These are phyloP conservation scores for Syngnathus scovelli DNA, from an alignment of 2,113 vertebrate genomes.

Conservation along the genomic window DNA sequence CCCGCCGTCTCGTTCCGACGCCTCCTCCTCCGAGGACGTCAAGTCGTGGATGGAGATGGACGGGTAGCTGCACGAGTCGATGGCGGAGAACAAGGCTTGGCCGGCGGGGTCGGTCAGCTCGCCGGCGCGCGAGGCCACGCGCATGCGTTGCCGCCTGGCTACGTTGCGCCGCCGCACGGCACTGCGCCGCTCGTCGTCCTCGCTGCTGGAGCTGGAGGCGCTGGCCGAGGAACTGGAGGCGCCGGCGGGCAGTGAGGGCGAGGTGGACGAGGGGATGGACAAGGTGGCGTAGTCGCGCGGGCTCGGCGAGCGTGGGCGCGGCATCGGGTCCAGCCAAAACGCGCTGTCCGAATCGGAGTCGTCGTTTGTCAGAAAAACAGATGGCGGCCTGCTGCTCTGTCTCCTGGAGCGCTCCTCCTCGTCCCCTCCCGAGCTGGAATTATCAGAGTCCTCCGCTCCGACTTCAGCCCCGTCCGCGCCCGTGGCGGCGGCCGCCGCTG, in stretches of 20 bases:
- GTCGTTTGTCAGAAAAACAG: constrained; percentile 85
- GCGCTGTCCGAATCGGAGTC: constrained; percentile 75
- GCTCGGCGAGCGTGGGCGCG: constrained; percentile 85
- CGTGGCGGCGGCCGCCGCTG: neutral
- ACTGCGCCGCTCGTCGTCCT: constrained; percentile 73
- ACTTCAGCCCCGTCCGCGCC: neutral
- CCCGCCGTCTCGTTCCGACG: constrained; percentile 36
- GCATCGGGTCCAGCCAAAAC: constrained; percentile 84
- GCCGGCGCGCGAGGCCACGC: constrained; percentile 65
- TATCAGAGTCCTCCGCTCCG: constrained; percentile 75
- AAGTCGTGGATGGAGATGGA: constrained; percentile 86
- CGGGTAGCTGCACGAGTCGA: constrained; percentile 88
- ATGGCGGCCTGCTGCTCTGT: constrained; percentile 65
- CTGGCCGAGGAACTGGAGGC: constrained; percentile 78
- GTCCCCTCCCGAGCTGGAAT: constrained; percentile 71
- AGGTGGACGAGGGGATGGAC: constrained; percentile 66
- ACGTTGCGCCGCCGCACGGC: constrained; percentile 80
- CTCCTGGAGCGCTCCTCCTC: constrained; percentile 38
- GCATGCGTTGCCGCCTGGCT: constrained; percentile 75
- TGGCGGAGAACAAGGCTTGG: constrained; percentile 73
- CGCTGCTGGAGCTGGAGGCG: constrained; percentile 84
- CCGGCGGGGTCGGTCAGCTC: constrained; percentile 72
- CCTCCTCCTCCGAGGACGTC: constrained; percentile 76
- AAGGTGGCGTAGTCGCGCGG: constrained; percentile 82
- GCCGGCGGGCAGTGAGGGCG: constrained; percentile 82